These are phyloP conservation scores for Meteorus colon DNA, from an alignment of 2,888 invertebrate species.

Conservation along the genomic window DNA sequence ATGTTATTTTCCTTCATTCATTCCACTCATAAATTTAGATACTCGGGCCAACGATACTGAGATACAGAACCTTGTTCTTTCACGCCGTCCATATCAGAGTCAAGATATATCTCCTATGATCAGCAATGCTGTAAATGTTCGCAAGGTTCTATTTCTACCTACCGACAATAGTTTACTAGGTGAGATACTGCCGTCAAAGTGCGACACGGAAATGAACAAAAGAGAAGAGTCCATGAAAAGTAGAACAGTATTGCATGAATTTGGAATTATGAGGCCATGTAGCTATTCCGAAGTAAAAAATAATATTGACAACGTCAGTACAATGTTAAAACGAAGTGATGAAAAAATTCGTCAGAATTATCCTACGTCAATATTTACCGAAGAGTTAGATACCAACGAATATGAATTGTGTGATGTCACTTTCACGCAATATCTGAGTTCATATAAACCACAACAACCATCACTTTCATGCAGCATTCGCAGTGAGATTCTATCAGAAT, in stretches of 20 bases:
- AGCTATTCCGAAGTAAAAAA: conserved; percentile 1
- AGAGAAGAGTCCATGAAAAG: not conserved
- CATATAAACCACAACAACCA: conserved; percentile 49
- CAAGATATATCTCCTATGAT: conserved; percentile 33
- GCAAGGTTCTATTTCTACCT: conserved; percentile 50
- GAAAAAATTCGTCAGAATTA: conserved; percentile 24
- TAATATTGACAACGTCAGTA: conserved; percentile 15
- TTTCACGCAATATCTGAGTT: conserved; percentile 61
- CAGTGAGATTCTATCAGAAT: conserved; percentile 19
- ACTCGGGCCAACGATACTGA: not conserved
- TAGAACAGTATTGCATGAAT: not conserved
- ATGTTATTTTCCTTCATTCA: not conserved
- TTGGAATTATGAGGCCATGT: not conserved
- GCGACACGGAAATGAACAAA: not conserved
- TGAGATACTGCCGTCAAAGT: conserved; percentile 13
- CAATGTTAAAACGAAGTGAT: conserved; percentile 1
- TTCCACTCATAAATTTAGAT: conserved; percentile 8
- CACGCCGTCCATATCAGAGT: not conserved
- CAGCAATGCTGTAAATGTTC: conserved; percentile 43
- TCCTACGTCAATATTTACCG: conserved; percentile 22
- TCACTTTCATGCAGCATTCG: conserved; percentile 5
- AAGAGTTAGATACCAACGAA: conserved; percentile 46
- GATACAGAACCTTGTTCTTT: not conserved
- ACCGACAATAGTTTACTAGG: conserved; percentile 1
- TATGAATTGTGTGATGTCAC: conserved; percentile 56